Evolutionary conservation across 1,140 invertebrate genomes (phyloP), one percentile per base, ranked within the genome.

Genomic region (Calephelis nemesis): DNA sequence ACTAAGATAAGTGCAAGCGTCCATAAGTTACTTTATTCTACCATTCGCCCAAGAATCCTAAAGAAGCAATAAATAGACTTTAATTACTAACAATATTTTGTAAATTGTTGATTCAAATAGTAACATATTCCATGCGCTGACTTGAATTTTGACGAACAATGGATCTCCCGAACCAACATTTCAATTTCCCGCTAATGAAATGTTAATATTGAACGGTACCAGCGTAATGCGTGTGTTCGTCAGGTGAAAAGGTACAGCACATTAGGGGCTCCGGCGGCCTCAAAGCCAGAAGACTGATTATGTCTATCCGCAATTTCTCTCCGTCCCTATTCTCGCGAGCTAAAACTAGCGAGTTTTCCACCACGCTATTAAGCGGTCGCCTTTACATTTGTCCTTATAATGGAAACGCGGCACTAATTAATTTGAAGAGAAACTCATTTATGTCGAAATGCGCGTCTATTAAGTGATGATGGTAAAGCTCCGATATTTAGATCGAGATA

Each of bases 281-380:
- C 87, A 87, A 91, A 91, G 87, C 89, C 89, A 87, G 85, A 89
- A 91, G 89, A 91, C 87, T 91, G 89, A 91, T 90, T 91, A 88
- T 88, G 89, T 90, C 85, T 90, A 90, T 89, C 83, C 87, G 86
- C 88, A 87, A 90, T 91, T 91, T 89, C 87, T 88, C 88, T 85
- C 83, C 82, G 82, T 82, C 84, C 87, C 87, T 91, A 88, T 90
- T 88, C 88, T 84, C 88, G 86, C 88, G 86, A 90, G 84, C 87
- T 83, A 91, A 90, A 91, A 91, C 88, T 91, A 90, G 88, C 87
- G 87, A 90, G 87, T 91, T 91, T 90, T 91, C 84, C 89, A 87
- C 85, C 87, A 80, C 83, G 85, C 84, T 88, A 91, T 91, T 90
- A 90, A 89, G 89, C 87, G 89, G 89, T 91, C 82, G 86, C 87